Evolutionary conservation across 2,113 vertebrate genomes (phyloP).

Genomic region (Morphnarchus princeps): DNA sequence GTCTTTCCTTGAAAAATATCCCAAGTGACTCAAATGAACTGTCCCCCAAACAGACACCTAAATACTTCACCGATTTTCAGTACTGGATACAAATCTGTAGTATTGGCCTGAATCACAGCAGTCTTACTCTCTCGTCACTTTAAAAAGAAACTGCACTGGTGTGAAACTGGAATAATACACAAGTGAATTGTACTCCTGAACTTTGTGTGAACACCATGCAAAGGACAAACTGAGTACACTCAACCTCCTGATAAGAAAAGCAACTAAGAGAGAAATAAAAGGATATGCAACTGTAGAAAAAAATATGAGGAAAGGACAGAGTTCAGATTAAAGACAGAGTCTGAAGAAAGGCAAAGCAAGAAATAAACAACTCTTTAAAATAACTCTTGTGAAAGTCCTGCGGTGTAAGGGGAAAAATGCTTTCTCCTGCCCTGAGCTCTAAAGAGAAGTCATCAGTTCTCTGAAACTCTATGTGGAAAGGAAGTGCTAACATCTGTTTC

Average conservation of each 20-base stretch:
- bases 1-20: not conserved
- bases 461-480: constrained; percentile 6
- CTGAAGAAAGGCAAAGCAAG: constrained; percentile 2
- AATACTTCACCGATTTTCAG: not conserved
- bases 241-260: constrained; percentile 21
- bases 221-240: constrained; percentile 11
- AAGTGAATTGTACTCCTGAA: not conserved
- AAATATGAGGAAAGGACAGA: constrained; percentile 17
- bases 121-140: not conserved
- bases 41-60: not conserved
- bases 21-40: not conserved
- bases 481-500: constrained; percentile 43
- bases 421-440: constrained; percentile 4
- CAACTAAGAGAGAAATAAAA: constrained; percentile 31
- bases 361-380: constrained; percentile 47
- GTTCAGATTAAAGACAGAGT: constrained; percentile 43
- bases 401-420: constrained; percentile 11
- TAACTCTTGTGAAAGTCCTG: constrained; percentile 27
- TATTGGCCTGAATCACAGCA: not conserved
- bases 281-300: not conserved
- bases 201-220: not conserved
- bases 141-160: not conserved
- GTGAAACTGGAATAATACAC: not conserved
- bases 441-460: not conserved
- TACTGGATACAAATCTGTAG: not conserved